A percentile compares a stretch with the other conserved stretches of the same genome.
phyloP scores from a whole-genome alignment of 1,140 invertebrate genomes.

The Oryctes rhinoceros region DNA sequence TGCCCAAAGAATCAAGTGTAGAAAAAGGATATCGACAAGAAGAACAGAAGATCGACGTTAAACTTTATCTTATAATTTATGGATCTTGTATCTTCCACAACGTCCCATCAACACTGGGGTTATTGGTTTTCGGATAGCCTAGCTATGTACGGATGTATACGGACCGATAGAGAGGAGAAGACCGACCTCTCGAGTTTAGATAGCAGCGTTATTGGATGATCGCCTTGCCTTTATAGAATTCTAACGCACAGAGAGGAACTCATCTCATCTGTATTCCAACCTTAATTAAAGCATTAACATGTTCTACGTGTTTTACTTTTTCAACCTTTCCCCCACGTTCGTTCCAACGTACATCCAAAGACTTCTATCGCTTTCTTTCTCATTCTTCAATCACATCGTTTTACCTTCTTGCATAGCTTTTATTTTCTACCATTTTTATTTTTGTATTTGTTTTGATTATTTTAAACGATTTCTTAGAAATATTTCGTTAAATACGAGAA shows the following conservation, averaged over 20 bases:
- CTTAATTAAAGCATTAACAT: slow-evolving; percentile 36
- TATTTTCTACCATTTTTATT: neutral
- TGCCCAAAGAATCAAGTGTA: no score
- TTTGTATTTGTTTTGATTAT: neutral
- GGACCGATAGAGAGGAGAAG: neutral
- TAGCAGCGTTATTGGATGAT: neutral
- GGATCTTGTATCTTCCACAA: slow-evolving; percentile 27
- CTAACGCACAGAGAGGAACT: neutral
- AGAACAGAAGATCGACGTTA: slow-evolving; percentile 5
- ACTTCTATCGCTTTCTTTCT: neutral
- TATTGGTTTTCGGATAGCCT: slow-evolving; percentile 1
- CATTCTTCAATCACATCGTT: neutral
- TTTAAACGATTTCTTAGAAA: neutral
- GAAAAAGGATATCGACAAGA: neutral
- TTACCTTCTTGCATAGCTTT: neutral
- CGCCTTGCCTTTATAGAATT: neutral
- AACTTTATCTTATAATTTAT: slow-evolving; percentile 38
- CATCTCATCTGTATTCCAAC: slow-evolving; percentile 19
- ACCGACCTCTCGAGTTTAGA: slow-evolving; percentile 16
- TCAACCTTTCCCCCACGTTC: neutral
- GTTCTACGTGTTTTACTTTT: slow-evolving; percentile 32
- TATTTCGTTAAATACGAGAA: slow-evolving; percentile 4
- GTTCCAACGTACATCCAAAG: neutral
- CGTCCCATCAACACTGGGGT: neutral
- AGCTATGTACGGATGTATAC: neutral